Evolutionary conservation across 2,888 invertebrate genomes (phyloP), one percentile per base, ranked within the genome.

Genomic region (Philopedon plagiatum): DNA sequence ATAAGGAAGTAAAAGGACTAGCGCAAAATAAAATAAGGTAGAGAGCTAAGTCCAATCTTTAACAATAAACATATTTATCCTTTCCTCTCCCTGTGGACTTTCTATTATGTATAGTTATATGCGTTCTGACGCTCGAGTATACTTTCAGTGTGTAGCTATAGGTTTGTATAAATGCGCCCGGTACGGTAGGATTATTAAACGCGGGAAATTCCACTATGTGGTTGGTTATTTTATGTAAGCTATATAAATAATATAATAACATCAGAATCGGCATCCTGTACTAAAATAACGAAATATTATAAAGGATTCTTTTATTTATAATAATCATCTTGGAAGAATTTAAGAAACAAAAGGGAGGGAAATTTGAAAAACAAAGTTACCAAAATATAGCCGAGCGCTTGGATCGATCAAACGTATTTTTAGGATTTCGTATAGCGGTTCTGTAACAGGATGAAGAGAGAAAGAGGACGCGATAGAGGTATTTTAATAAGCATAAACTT

Each of bases 371-470:
- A 41, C 29, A 29, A 18, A 41, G n/a, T 39, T 57, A 29, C 51
- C 5, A 54, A 32, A 18, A 56, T 57, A 41, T 41, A 54, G 9
- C 11, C 44, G 41, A 29, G 69, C 44, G 54, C 32, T 41, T 29
- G 13, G 61, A 62, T 69, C 69, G 69, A 69, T 69, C 19, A 13
- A 46, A 51, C 56, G 62, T 69, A 69, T 69, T 69, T 69, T 69
- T 69, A 69, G 69, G 49, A 61, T 68, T 39, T 34, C 26, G 39
- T 58, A 56, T 62, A 62, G 56, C 62, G 62, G 62, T 41, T 44
- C 61, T 44, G 56, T 51, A 39, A 54, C 60, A 54, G 61, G 65
- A 65, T 57, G 57, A 44, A 57, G 57, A 65, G 44, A 57, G 57
- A 57, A 32, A 15, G 57, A 56, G 44, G 21, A 41, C 34, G 64